Conservation (phyloP, 2,113 vertebrate species). For the Plecturocebus donacophilus region DNA sequence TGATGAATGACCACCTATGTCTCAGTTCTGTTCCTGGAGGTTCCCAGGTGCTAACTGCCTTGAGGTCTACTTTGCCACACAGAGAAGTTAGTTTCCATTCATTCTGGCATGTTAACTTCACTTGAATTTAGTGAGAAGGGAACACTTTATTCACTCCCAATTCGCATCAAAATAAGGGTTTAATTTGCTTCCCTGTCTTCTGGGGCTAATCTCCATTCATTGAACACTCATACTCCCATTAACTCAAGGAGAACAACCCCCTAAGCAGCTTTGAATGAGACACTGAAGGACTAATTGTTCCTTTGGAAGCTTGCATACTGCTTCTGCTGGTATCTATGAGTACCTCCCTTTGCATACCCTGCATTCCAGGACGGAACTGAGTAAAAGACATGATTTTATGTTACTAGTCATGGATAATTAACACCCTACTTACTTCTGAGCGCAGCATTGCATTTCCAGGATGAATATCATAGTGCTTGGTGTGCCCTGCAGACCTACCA, state of each 20-base stretch:
- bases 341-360: background rate
- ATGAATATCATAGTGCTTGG: too few species aligned
- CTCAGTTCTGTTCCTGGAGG: conserved; percentile 7
- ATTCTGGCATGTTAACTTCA: conserved; percentile 56
- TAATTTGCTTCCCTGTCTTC: conserved; percentile 56
- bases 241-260: conserved; percentile 52
- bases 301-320: background rate
- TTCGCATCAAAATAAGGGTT: conserved; percentile 67
- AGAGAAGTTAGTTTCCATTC: conserved; percentile 53
- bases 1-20: background rate
- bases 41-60: background rate
- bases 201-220: conserved; percentile 60
- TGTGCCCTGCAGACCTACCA: background rate
- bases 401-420: background rate
- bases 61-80: background rate
- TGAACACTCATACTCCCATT: conserved; percentile 55
- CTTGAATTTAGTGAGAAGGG: conserved; percentile 53
- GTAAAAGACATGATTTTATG: background rate
- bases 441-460: background rate
- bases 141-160: conserved; percentile 53
- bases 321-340: background rate
- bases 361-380: background rate
- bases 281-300: background rate
- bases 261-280: background rate
- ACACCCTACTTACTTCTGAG: background rate